Percentiles rank a stretch among this genome's conserved stretches.
Evolutionary conservation across 2,888 invertebrate genomes (phyloP).

Genomic region (Ceramica pisi): DNA sequence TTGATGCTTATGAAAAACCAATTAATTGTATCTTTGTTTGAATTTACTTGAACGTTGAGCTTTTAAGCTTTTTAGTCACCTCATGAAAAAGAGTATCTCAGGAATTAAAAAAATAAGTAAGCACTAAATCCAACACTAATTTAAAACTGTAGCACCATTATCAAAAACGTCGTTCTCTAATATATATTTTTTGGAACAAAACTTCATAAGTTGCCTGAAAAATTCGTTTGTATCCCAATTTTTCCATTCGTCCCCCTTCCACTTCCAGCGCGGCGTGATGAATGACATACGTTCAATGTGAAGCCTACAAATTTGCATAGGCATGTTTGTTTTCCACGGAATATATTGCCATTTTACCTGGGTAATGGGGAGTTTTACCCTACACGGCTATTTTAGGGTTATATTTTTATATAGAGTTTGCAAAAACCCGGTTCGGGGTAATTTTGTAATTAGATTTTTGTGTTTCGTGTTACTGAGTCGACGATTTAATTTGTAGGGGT

Average conservation of each 20-base stretch:
- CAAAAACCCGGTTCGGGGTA: slow-evolving; percentile 24
- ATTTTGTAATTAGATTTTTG: slow-evolving; percentile 51
- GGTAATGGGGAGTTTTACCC: slow-evolving; percentile 50
- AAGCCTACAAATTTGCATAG: slow-evolving; percentile 65
- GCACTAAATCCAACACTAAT: neutral
- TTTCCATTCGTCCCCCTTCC: slow-evolving; percentile 33
- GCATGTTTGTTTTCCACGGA: slow-evolving; percentile 60
- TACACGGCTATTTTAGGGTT: slow-evolving; percentile 27
- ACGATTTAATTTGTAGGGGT: slow-evolving; percentile 45
- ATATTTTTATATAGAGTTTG: slow-evolving; percentile 31
- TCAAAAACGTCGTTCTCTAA: slow-evolving; percentile 22
- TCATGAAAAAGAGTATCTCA: too few relatives aligned
- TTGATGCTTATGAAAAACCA: neutral
- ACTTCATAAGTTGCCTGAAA: slow-evolving; percentile 14
- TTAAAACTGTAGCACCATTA: slow-evolving; percentile 20
- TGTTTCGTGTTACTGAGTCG: slow-evolving; percentile 50
- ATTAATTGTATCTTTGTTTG: too few relatives aligned
- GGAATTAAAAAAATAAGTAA: neutral
- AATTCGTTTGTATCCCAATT: slow-evolving; percentile 41
- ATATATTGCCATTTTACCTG: slow-evolving; percentile 61
- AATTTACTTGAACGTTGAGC: too few relatives aligned
- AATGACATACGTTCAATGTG: slow-evolving; percentile 65
- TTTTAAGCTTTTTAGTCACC: too few relatives aligned
- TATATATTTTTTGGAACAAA: neutral
- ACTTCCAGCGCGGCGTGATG: slow-evolving; percentile 50